phyloP scores from a whole-genome alignment of 1,140 invertebrate species.

The Phthorimaea operculella region DNA sequence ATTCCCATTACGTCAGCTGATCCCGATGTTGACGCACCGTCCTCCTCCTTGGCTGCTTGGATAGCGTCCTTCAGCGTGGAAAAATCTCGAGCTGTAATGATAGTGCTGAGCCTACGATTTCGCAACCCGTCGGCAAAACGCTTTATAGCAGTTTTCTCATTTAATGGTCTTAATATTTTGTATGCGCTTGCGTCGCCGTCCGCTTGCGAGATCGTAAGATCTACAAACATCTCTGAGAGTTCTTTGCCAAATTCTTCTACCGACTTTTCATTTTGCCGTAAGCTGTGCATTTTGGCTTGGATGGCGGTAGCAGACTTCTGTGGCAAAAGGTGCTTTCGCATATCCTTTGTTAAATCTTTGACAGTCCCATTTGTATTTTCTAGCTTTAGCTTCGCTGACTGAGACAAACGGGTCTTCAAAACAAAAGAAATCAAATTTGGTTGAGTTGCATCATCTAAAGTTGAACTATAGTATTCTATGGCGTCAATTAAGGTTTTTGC shows the following conservation, averaged over 20 bases:
- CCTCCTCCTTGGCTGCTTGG: conserved; percentile 1
- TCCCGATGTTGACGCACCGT: not conserved
- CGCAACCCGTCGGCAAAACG: conserved; percentile 1
- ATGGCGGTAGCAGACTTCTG: conserved; percentile 1
- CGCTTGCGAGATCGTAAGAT: conserved; percentile 2
- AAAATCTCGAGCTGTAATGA: not conserved
- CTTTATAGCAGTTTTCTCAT: conserved; percentile 3
- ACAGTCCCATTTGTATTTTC: not conserved
- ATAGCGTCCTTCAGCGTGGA: conserved; percentile 1
- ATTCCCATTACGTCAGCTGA: not conserved
- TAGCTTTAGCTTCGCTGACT: not conserved
- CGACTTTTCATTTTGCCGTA: not conserved
- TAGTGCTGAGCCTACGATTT: conserved; percentile 2
- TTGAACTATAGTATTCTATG: not conserved
- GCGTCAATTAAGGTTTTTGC: not conserved
- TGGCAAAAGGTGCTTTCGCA: not conserved
- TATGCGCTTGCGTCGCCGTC: not conserved
- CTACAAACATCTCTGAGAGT: conserved; percentile 1
- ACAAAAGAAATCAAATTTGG: not conserved
- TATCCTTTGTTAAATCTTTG: not conserved
- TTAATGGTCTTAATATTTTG: not conserved
- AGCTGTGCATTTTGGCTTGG: not conserved
- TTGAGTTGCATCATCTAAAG: not conserved
- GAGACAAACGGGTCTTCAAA: not conserved
- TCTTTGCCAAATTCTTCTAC: not conserved